Evolutionary conservation across 1,140 invertebrate genomes (phyloP).

Genomic region (Microvelia longipes): DNA sequence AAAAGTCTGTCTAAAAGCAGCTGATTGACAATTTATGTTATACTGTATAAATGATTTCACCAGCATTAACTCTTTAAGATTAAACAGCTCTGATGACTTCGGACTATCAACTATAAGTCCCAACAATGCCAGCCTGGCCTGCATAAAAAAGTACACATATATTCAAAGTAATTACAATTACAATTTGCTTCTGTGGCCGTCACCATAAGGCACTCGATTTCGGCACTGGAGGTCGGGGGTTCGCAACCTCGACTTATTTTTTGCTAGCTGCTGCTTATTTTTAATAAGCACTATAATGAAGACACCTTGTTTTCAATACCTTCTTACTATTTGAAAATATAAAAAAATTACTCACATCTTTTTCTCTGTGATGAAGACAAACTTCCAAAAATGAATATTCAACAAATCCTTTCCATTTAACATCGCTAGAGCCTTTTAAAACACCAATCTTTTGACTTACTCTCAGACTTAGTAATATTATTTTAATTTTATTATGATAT

Average conservation of each 20-base stretch:
- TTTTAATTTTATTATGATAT: conserved; percentile 2
- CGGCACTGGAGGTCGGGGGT: too few species aligned
- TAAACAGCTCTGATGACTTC: conserved; percentile 51
- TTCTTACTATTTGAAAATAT: too few species aligned
- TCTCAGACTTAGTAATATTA: conserved; percentile 10
- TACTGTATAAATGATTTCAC: conserved; percentile 47
- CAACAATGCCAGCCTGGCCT: conserved; percentile 27
- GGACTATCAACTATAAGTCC: conserved; percentile 56
- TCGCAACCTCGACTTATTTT: too few species aligned
- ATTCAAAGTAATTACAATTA: too few species aligned
- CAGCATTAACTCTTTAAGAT: conserved; percentile 44
- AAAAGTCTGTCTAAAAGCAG: conserved; percentile 42
- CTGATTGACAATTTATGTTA: conserved; percentile 54
- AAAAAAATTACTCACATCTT: conserved; percentile 14
- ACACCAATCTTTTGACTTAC: conserved; percentile 13
- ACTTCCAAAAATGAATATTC: conserved; percentile 1
- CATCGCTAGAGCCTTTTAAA: background rate
- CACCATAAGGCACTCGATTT: too few species aligned
- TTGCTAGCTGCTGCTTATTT: too few species aligned
- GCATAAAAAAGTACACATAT: conserved; percentile 4
- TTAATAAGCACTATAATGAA: too few species aligned
- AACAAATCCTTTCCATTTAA: conserved; percentile 15
- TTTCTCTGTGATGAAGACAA: conserved; percentile 8
- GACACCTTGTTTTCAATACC: too few species aligned
- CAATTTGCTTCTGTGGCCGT: too few species aligned